These are phyloP conservation scores for Elysia crispata DNA, from an alignment of 2,888 invertebrate species.

Conservation along the genomic window DNA sequence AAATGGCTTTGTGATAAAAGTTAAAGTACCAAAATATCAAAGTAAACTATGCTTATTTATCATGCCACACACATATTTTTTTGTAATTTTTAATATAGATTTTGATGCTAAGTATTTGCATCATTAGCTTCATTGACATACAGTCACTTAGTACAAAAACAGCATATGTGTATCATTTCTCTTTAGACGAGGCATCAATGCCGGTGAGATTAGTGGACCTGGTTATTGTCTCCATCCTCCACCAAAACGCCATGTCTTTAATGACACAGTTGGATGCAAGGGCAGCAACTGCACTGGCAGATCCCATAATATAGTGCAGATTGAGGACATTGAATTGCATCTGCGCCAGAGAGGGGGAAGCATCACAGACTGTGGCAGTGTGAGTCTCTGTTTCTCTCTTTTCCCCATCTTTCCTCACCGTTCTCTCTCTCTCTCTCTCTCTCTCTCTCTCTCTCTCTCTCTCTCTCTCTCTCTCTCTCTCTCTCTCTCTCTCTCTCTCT, in stretches of 20 bases:
- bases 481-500: not conserved
- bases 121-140: too few relatives aligned
- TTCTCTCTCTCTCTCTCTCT: not conserved
- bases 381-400: constrained; percentile 23
- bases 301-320: constrained; percentile 54
- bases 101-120: too few relatives aligned
- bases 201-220: constrained; percentile 71
- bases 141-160: not conserved
- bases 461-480: constrained; percentile 23
- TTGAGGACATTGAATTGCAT: constrained; percentile 64
- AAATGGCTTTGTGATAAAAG: too few relatives aligned
- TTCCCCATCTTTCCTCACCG: too few relatives aligned
- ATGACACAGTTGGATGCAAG: constrained; percentile 36
- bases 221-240: constrained; percentile 64
- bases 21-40: too few relatives aligned
- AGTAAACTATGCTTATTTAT: too few relatives aligned
- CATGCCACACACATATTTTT: too few relatives aligned
- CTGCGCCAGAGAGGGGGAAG: constrained; percentile 60
- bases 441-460: too few relatives aligned
- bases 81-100: too few relatives aligned
- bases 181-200: constrained; percentile 67
- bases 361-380: constrained; percentile 51
- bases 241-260: constrained; percentile 32
- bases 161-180: not conserved
- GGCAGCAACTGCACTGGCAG: constrained; percentile 44